phyloP scores from a whole-genome alignment of 1,140 invertebrate genomes.

The Drosophila aff. region DNA sequence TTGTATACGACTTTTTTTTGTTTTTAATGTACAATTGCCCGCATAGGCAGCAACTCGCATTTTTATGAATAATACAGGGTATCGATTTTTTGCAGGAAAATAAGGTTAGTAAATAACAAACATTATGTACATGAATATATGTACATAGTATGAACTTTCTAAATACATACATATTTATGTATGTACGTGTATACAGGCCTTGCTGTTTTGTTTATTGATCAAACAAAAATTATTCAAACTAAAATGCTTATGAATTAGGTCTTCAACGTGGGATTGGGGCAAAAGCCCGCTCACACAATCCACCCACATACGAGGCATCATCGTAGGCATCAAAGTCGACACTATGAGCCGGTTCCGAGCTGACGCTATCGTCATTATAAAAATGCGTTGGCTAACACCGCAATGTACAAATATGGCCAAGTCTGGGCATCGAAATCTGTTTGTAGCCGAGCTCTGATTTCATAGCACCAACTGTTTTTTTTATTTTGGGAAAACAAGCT shows the following conservation, averaged over 20 bases:
- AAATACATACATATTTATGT: no score
- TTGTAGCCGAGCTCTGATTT: slow-evolving; percentile 24
- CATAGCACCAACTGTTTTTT: slow-evolving; percentile 21
- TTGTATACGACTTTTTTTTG: neutral
- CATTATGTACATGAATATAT: neutral
- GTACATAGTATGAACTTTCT: no score
- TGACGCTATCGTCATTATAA: slow-evolving; percentile 23
- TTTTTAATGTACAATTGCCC: neutral
- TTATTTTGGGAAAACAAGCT: neutral
- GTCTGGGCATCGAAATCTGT: slow-evolving; percentile 7
- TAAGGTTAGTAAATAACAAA: neutral
- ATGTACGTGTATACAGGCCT: neutral
- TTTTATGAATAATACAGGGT: neutral
- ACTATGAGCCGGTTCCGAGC: slow-evolving; percentile 16
- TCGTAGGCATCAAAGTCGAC: neutral
- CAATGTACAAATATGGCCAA: slow-evolving; percentile 29
- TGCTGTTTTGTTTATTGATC: slow-evolving; percentile 5
- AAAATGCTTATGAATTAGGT: slow-evolving; percentile 1
- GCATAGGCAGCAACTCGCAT: neutral
- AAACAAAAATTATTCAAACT: slow-evolving; percentile 2
- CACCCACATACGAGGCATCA: neutral
- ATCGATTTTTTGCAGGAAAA: neutral
- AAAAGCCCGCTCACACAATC: slow-evolving; percentile 4
- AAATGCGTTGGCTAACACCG: slow-evolving; percentile 27
- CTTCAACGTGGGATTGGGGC: neutral